These are phyloP conservation scores for Apis dorsata DNA, from an alignment of 1,140 invertebrate genomes.

Conservation along the genomic window DNA sequence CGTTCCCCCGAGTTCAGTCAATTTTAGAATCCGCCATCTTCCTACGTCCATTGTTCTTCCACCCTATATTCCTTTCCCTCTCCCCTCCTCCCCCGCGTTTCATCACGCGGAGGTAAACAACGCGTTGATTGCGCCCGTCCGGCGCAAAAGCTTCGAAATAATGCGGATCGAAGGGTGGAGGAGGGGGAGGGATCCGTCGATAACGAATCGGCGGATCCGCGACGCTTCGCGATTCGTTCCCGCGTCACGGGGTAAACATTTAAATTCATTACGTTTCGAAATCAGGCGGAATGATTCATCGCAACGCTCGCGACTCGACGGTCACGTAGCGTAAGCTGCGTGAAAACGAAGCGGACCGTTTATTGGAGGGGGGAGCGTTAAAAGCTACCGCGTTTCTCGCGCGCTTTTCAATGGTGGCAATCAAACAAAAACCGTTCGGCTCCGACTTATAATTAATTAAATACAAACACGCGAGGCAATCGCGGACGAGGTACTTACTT, in stretches of 20 bases:
- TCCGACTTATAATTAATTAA: constrained; percentile 63
- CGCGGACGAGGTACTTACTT: constrained; percentile 49
- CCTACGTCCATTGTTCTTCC: not conserved
- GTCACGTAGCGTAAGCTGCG: constrained; percentile 47
- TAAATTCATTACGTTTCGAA: constrained; percentile 62
- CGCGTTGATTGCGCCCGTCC: constrained; percentile 3
- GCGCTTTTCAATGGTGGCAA: constrained; percentile 48
- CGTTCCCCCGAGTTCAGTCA: not conserved
- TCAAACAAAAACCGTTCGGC: constrained; percentile 49
- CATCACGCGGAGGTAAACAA: not conserved
- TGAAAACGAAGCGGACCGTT: constrained; percentile 49
- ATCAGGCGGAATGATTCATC: constrained; percentile 63
- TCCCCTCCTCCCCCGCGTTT: not conserved
- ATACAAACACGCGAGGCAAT: constrained; percentile 61
- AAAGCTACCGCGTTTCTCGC: constrained; percentile 36
- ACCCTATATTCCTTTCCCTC: not conserved
- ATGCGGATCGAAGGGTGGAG: not conserved
- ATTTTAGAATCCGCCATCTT: no score
- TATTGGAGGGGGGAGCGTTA: constrained; percentile 55
- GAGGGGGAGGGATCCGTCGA: not conserved
- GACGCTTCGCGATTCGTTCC: constrained; percentile 43
- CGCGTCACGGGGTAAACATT: constrained; percentile 56
- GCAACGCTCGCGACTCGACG: constrained; percentile 23
- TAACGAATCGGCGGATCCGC: not conserved
- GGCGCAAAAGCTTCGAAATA: constrained; percentile 5